Percentiles rank a stretch among this genome's conserved stretches.
Evolutionary conservation across 2,888 invertebrate genomes (phyloP).

Genomic region (Coleophora flavipennella): DNA sequence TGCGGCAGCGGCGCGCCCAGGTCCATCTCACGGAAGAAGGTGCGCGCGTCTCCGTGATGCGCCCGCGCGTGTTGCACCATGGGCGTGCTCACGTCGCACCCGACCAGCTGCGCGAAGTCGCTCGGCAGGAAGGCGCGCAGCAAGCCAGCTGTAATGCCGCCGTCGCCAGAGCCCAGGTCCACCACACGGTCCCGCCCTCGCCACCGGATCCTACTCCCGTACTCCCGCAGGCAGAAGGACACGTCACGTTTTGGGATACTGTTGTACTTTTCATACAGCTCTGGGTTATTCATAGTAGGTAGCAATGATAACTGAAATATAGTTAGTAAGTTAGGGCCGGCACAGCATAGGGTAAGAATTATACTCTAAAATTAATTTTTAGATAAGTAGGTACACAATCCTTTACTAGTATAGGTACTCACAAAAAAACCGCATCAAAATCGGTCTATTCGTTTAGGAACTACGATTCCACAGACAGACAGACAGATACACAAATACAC

Average conservation of each 20-base stretch:
- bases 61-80: conserved; percentile 76
- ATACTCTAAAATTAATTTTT: no score
- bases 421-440: no score
- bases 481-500: no score
- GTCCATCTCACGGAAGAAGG: conserved; percentile 63
- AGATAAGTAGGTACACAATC: no score
- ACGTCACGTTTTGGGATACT: conserved; percentile 65
- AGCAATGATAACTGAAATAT: no score
- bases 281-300: conserved; percentile 42
- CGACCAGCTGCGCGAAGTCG: conserved; percentile 57
- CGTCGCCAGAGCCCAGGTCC: conserved; percentile 80
- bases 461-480: no score
- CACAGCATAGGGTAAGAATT: no score
- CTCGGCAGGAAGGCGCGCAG: conserved; percentile 71
- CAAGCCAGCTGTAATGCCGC: conserved; percentile 74
- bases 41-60: conserved; percentile 41
- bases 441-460: no score
- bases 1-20: conserved; percentile 59
- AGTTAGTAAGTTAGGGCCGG: no score
- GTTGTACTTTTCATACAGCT: conserved; percentile 73
- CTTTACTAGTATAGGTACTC: no score
- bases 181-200: conserved; percentile 49
- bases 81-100: conserved; percentile 75
- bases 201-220: conserved; percentile 64
- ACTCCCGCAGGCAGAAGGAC: conserved; percentile 71